Conservation (phyloP, 2,797 vertebrate genomes). For the Fistularia commersonii region DNA sequence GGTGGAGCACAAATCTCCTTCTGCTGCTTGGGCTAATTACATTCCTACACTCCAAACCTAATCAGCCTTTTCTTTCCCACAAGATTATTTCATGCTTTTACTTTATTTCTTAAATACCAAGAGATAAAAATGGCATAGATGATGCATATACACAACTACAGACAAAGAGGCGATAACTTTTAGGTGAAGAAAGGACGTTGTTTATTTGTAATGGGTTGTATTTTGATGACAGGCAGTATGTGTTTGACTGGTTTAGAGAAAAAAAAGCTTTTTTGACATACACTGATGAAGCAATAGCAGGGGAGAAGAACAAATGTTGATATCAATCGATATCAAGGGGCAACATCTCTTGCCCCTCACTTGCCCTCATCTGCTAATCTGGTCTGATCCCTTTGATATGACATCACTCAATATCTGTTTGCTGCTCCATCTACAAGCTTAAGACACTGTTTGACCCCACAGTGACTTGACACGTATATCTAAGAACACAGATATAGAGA, state of each 20-base stretch:
- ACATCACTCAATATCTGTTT: constrained; percentile 6
- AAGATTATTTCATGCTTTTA: constrained; percentile 13
- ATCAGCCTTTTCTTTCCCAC: constrained; percentile 54
- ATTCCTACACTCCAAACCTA: constrained; percentile 60
- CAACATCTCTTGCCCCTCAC: neutral
- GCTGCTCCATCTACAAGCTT: neutral
- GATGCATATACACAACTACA: too few relatives aligned
- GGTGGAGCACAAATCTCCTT: constrained; percentile 72
- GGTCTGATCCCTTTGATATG: constrained; percentile 22
- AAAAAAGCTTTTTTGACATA: too few relatives aligned
- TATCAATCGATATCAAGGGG: neutral
- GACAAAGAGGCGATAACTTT: too few relatives aligned
- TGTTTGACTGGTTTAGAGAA: too few relatives aligned
- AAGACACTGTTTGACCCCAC: neutral
- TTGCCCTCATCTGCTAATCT: constrained; percentile 14
- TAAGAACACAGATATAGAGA: too few relatives aligned
- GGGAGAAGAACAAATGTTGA: too few relatives aligned
- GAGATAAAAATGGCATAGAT: constrained; percentile 34
- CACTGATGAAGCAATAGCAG: too few relatives aligned
- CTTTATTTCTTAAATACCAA: constrained; percentile 53
- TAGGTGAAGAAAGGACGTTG: too few relatives aligned
- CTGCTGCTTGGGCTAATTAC: constrained; percentile 74
- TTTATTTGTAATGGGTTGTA: too few relatives aligned
- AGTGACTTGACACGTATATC: constrained; percentile 3
- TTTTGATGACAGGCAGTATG: too few relatives aligned